Base-by-base conservation (phyloP, 2,113 vertebrate species). In the Nycticebus coucang region DNA sequence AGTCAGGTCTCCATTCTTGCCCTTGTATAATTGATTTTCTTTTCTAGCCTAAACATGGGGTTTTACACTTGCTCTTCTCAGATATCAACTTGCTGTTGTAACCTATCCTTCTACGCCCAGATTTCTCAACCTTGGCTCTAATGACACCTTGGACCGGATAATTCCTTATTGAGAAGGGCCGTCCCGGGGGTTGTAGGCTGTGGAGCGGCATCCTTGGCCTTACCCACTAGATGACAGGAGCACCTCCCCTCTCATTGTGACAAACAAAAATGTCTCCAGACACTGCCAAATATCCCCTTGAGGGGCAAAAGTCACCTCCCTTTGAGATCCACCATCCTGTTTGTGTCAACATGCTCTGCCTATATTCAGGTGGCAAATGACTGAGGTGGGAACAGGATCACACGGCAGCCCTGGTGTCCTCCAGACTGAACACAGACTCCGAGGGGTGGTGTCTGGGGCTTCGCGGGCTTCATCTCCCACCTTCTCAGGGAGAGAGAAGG, bases 21-120 rank as follows among this genome's bases (percentile, higher is more conserved):
- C 91, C 77, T 75, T 60, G 17, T 62, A 55, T 41, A 37, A 41
- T 1, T 80, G 60, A 87, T 78, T 92, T 90, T 93, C 90, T 45
- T 50, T 53, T 74, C 57, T 72, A 81, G n/a, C 35, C 55, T 92
- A 28, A 45, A 60, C 57, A 4, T 10, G 33, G 74, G 37, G 4
- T 19, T 55, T 53, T 18, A 57, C 1, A 15, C 71, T 71, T 35
- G 50, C 35, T 69, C 53, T 64, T 78, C 45, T 82, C 37, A 7
- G 57, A 37, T 74, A 57, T 68, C 93, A 86, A 0, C 74, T 10
- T 64, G 66, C 68, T 82, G 35, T 77, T 82, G 71, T n/a, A 85
- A 66, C 41, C 35, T 11, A 21, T n/a, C 60, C 0, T 28, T 41
- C 91, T 4, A 1, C 15, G 6, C 81, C n/a, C 30, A 59, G 9